Conservation (phyloP, 2,797 vertebrate genomes). For the Spinus pinus region DNA sequence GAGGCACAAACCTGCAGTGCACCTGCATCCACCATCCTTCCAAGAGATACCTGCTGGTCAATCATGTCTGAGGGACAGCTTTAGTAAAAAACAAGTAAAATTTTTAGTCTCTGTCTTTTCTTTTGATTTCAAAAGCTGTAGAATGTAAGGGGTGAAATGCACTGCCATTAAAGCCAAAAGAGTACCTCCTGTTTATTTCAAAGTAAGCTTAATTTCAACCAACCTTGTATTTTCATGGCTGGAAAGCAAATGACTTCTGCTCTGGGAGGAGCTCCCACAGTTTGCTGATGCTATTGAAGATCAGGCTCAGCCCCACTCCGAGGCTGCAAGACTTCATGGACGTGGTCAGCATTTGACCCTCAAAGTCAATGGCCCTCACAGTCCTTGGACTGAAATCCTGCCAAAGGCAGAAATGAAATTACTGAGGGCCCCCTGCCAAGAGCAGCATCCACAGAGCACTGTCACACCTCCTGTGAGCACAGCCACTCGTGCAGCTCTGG, state of each 20-base stretch:
- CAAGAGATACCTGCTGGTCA: neutral
- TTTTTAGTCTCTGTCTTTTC: neutral
- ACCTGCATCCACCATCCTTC: neutral
- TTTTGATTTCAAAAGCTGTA: neutral
- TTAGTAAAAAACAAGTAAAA: neutral
- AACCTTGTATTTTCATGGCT: neutral
- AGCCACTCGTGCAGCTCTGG: neutral
- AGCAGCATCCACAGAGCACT: neutral
- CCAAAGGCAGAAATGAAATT: neutral
- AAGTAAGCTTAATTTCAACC: neutral
- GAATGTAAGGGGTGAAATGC: neutral
- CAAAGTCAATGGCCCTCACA: rapidly evolving
- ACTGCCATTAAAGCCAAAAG: neutral
- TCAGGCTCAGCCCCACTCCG: rapidly evolving
- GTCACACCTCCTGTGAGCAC: neutral
- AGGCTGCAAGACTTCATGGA: neutral
- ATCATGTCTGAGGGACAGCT: neutral
- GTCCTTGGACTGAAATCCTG: neutral
- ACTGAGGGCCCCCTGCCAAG: neutral
- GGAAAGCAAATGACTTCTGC: neutral
- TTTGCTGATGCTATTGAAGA: neutral
- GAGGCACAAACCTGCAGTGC: neutral
- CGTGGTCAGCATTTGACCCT: neutral
- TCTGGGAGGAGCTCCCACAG: neutral
- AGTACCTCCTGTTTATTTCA: neutral